A percentile compares a stretch with the other conserved stretches of the same genome.
These are phyloP conservation scores for Uromys caudimaculatus DNA, from an alignment of 2,797 vertebrate genomes.

Conservation along the genomic window DNA sequence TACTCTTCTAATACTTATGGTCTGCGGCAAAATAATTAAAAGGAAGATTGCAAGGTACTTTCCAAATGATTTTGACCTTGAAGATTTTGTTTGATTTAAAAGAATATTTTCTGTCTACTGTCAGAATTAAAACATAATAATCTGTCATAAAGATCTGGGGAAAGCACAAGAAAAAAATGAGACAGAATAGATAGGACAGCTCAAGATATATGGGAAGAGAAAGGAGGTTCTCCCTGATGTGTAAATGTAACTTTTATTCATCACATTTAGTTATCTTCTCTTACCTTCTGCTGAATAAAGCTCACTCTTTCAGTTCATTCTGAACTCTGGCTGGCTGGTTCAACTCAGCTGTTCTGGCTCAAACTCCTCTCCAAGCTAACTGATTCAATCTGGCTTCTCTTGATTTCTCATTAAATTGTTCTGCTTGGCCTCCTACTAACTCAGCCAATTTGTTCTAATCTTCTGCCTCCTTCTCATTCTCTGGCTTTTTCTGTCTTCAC, in stretches of 20 bases:
- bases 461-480: too few species aligned
- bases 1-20: not conserved
- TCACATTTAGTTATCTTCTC: not conserved
- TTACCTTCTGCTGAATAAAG: not conserved
- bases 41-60: not conserved
- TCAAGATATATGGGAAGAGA: not conserved
- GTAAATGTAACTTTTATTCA: not conserved
- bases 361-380: too few species aligned
- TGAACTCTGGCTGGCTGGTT: too few species aligned
- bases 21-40: not conserved
- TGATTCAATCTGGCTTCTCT: too few species aligned
- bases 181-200: too few species aligned
- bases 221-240: not conserved
- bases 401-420: too few species aligned
- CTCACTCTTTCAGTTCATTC: not conserved
- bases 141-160: not conserved
- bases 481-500: too few species aligned
- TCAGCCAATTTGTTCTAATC: too few species aligned
- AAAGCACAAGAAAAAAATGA: not conserved
- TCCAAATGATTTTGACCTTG: not conserved
- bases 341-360: too few species aligned
- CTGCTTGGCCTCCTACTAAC: too few species aligned
- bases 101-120: not conserved
- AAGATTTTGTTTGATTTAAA: not conserved
- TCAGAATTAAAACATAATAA: not conserved